A percentile compares a stretch with the other conserved stretches of the same genome.
phyloP scores from a whole-genome alignment of 2,888 invertebrate species.

The Petrolisthes manimaculis region DNA sequence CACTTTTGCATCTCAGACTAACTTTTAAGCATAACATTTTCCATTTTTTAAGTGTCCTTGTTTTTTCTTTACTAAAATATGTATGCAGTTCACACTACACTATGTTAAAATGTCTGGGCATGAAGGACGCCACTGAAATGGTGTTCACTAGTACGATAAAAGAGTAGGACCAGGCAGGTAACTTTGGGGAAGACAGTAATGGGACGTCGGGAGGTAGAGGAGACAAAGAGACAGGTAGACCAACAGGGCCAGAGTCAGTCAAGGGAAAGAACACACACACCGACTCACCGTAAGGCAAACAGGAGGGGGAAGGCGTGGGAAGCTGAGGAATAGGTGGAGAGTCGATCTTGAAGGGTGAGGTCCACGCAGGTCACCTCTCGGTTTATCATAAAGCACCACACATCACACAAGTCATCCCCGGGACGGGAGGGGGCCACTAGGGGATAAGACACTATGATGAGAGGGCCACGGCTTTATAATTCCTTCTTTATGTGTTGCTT shows the following conservation, averaged over 20 bases:
- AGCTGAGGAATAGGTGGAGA: background rate
- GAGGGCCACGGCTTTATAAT: too few species aligned
- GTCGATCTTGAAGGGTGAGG: background rate
- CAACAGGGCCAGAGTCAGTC: background rate
- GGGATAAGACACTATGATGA: background rate
- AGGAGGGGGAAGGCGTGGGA: slow-evolving; percentile 1
- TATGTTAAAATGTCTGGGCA: too few species aligned
- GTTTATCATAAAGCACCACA: slow-evolving; percentile 6
- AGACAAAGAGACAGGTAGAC: background rate
- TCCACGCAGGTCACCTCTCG: background rate
- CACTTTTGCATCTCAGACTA: too few species aligned
- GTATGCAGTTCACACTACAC: too few species aligned
- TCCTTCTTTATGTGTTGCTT: too few species aligned
- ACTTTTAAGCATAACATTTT: too few species aligned
- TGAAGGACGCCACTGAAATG: too few species aligned
- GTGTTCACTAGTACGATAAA: too few species aligned
- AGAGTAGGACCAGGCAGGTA: too few species aligned
- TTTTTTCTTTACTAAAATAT: too few species aligned
- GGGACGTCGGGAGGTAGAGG: background rate
- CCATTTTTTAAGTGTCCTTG: too few species aligned
- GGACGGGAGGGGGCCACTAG: background rate
- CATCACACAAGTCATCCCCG: background rate
- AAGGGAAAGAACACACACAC: background rate
- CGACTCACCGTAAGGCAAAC: slow-evolving; percentile 15
- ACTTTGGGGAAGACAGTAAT: background rate